These are phyloP conservation scores for Ranitomeya variabilis DNA, from an alignment of 2,113 vertebrate species.

Conservation along the genomic window DNA sequence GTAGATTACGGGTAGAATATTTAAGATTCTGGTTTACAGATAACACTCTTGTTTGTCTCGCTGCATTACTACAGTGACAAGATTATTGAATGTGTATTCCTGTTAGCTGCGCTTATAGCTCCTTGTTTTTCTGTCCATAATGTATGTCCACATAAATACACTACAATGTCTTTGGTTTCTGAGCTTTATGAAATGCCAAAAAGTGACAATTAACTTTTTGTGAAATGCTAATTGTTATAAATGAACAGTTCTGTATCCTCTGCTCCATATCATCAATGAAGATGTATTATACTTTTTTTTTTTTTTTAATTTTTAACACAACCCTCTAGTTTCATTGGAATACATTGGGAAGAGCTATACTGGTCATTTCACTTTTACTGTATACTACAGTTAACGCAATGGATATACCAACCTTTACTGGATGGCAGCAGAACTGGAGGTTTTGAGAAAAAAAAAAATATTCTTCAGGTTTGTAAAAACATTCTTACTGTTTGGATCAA, in stretches of 20 bases:
- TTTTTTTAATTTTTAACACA: conserved; percentile 74
- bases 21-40: conserved; percentile 81
- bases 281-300: neutral
- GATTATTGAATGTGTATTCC: conserved; percentile 66
- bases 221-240: conserved; percentile 52
- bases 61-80: conserved; percentile 75
- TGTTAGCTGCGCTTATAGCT: conserved; percentile 63
- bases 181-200: conserved; percentile 79
- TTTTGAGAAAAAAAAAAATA: conserved; percentile 33
- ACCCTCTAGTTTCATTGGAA: conserved; percentile 72
- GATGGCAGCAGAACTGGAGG: conserved; percentile 63
- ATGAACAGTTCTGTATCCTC: conserved; percentile 84
- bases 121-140: conserved; percentile 4
- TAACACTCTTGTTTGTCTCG: conserved; percentile 76
- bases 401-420: conserved; percentile 69
- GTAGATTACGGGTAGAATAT: conserved; percentile 97
- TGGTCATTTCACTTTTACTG: conserved; percentile 68
- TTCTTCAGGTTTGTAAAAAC: neutral
- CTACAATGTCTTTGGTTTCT: conserved; percentile 62
- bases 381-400: conserved; percentile 61
- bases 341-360: conserved; percentile 67
- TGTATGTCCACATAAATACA: conserved; percentile 11
- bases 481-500: neutral
- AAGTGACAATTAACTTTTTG: conserved; percentile 51
- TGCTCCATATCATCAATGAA: conserved; percentile 70